Evolutionary conservation across 2,113 vertebrate species (phyloP), one percentile per base, ranked within the genome.

Genomic region (Tor tambroides): DNA sequence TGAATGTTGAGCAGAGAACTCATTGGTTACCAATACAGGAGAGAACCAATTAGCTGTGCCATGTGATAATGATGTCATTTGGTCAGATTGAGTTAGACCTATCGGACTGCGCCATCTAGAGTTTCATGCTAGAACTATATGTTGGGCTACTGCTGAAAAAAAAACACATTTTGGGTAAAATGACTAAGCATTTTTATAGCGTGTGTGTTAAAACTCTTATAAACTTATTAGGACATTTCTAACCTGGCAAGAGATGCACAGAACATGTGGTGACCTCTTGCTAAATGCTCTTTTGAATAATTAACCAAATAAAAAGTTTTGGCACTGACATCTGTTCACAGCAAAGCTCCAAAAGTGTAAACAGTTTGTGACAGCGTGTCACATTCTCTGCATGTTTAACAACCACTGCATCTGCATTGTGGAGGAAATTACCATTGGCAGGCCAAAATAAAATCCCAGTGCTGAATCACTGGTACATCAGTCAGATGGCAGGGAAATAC

Each of bases 281-380:
- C 78, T 63, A 41, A 61, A 6, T 80, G 56, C 35, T 80, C 32
- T 26, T 80, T 63, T 41, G 54, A 80, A 80, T 80, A 80, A 80
- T 41, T 80, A 80, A 41, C 79, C 35, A 17, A 41, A 63, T 17
- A 38, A 80, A 80, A 63, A 80, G 79, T 80, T 80, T 80, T 80
- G 77, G 28, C 79, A 28, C 12, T 63, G 79, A 63, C 56, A 63
- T 63, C 56, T 63, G 56, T 63, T 63, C 56, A 26, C 56, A 80
- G 23, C 32, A 63, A 80, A 63, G 32, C 23, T 80, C 38, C 19
- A 26, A 63, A 80, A 61, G 78, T 63, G 56, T 41, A 63, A 80
- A 80, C 80, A 82, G n/a, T 82, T 49, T 67, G 15, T 69, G 61
- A 67, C 54, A 35, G 51, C 4, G 46, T 28, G 26, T 78, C 75